Evolutionary conservation across 2,113 vertebrate genomes (phyloP).

Genomic region (Cyprinodon brontotheroides): DNA sequence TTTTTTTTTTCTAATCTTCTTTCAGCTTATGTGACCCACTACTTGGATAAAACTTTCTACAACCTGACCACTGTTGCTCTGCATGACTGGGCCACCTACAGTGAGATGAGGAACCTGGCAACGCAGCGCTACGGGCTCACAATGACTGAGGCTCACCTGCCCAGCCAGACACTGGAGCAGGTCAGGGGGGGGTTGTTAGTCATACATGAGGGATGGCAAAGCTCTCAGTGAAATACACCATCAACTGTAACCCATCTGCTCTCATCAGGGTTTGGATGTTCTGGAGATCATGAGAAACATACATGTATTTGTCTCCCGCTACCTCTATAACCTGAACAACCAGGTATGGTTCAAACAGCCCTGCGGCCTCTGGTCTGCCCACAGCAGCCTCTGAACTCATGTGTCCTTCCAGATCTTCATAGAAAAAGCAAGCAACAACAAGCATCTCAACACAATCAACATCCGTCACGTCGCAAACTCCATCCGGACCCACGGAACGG

Average conservation of each 20-base stretch:
- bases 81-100: slow-evolving; percentile 99
- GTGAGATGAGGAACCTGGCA: slow-evolving; percentile 97
- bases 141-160: slow-evolving; percentile 97
- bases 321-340: slow-evolving; percentile 99
- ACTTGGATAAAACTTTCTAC: slow-evolving; percentile 98
- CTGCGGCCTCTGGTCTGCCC: not conserved
- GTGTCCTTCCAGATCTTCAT: slow-evolving; percentile 89
- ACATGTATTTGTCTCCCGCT: slow-evolving; percentile 97
- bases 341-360: slow-evolving; percentile 78
- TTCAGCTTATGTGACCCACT: slow-evolving; percentile 95
- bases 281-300: slow-evolving; percentile 99
- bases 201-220: not conserved
- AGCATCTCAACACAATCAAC: slow-evolving; percentile 99
- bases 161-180: slow-evolving; percentile 98
- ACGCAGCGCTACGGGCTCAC: slow-evolving; percentile 93
- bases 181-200: slow-evolving; percentile 52
- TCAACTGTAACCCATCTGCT: not conserved
- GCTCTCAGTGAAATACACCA: not conserved
- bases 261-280: slow-evolving; percentile 92
- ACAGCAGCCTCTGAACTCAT: not conserved
- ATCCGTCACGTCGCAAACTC: slow-evolving; percentile 98
- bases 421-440: slow-evolving; percentile 98
- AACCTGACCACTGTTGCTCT: slow-evolving; percentile 97
- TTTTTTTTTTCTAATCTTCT: slow-evolving; percentile 1
- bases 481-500: slow-evolving; percentile 96